Evolutionary conservation across 2,888 invertebrate species (phyloP).

Genomic region (Coelopa pilipes): DNA sequence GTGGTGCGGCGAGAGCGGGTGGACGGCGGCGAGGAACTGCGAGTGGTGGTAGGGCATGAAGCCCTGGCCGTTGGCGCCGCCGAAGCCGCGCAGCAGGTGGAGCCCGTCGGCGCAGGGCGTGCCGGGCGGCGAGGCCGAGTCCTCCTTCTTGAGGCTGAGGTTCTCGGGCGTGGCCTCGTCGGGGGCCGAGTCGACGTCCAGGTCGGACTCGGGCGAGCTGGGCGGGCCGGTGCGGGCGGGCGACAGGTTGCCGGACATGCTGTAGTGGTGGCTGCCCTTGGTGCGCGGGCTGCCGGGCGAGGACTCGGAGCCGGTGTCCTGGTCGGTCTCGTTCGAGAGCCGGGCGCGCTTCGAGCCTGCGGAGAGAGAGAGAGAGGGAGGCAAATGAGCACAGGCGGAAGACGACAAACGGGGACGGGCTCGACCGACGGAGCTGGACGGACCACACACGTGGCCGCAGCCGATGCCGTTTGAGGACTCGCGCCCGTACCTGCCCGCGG

Average conservation of each 20-base stretch:
- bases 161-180: slow-evolving; percentile 79
- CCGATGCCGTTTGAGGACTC: slow-evolving; percentile 17
- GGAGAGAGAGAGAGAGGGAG: slow-evolving; percentile 27
- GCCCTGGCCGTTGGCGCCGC: slow-evolving; percentile 63
- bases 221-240: slow-evolving; percentile 66
- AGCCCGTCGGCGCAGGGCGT: slow-evolving; percentile 64
- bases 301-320: slow-evolving; percentile 66
- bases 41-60: slow-evolving; percentile 68
- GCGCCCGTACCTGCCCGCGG: neutral
- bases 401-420: too few relatives aligned
- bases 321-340: slow-evolving; percentile 66
- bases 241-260: slow-evolving; percentile 62
- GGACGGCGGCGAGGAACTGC: slow-evolving; percentile 60
- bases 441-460: slow-evolving; percentile 24
- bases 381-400: neutral
- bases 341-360: slow-evolving; percentile 66
- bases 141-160: slow-evolving; percentile 78
- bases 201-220: slow-evolving; percentile 67
- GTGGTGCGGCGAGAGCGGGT: slow-evolving; percentile 39
- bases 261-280: slow-evolving; percentile 54
- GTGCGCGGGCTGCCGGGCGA: slow-evolving; percentile 65
- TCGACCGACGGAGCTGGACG: too few relatives aligned
- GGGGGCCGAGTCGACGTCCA: slow-evolving; percentile 67
- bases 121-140: slow-evolving; percentile 66
- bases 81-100: slow-evolving; percentile 61